These are phyloP conservation scores for Arrhamphus sclerolepis DNA, from an alignment of 2,797 vertebrate genomes.

Conservation along the genomic window DNA sequence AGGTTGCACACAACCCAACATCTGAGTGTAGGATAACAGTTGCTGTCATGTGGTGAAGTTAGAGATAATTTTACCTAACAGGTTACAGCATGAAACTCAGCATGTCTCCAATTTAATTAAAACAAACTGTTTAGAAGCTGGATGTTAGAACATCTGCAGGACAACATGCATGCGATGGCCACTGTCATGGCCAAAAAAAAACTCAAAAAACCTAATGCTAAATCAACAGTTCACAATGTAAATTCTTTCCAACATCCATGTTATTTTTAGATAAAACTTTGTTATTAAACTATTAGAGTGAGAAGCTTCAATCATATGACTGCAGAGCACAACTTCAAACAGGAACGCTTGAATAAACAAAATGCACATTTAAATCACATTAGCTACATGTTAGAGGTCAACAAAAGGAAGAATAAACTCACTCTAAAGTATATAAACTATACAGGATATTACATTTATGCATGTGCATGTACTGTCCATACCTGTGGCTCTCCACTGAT, in stretches of 20 bases:
- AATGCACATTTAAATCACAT: too few relatives aligned
- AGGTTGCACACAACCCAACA: conserved; percentile 1
- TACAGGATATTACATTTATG: neutral
- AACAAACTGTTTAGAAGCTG: conserved; percentile 24
- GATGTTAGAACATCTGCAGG: conserved; percentile 17
- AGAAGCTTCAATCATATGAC: too few relatives aligned
- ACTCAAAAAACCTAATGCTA: too few relatives aligned
- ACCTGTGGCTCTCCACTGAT: conserved; percentile 96
- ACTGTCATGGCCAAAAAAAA: too few relatives aligned
- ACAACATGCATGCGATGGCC: neutral
- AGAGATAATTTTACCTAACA: conserved; percentile 36
- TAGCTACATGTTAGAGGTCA: too few relatives aligned
- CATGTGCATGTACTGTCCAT: conserved; percentile 12
- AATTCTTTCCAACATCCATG: too few relatives aligned
- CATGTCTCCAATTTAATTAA: conserved; percentile 40
- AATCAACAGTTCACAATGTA: too few relatives aligned
- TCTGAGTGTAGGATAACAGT: conserved; percentile 11
- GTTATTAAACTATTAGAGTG: too few relatives aligned
- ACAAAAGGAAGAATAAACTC: too few relatives aligned
- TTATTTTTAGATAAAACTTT: too few relatives aligned
- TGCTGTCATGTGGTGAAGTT: conserved; percentile 20
- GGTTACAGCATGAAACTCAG: conserved; percentile 39
- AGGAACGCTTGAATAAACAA: too few relatives aligned
- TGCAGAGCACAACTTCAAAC: too few relatives aligned
- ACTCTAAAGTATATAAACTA: neutral